Conservation (phyloP, 2,888 invertebrate species). For the Autographa gamma region DNA sequence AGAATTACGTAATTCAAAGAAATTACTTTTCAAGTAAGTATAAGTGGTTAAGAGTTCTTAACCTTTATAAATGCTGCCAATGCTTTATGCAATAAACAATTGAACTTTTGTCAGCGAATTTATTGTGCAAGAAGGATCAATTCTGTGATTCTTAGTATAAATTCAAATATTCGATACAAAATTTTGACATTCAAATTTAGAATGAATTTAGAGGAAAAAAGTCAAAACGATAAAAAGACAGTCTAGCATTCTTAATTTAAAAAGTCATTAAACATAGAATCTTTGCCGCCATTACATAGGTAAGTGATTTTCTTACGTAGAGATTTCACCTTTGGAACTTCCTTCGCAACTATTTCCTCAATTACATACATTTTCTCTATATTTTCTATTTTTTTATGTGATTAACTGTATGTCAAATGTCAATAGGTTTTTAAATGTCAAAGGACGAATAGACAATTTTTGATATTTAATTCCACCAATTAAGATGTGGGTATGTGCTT, state of each 20-base stretch:
- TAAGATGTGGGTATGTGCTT: too few relatives aligned
- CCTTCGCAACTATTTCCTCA: background rate
- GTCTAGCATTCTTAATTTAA: background rate
- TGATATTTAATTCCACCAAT: too few relatives aligned
- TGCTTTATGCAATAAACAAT: background rate
- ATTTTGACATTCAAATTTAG: background rate
- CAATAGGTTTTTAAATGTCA: too few relatives aligned
- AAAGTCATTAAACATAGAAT: background rate
- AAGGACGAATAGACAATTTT: too few relatives aligned
- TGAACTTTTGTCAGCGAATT: background rate
- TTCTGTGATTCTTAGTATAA: too few relatives aligned
- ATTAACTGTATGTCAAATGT: conserved; percentile 18
- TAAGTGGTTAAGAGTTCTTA: background rate
- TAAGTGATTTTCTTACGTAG: conserved; percentile 6
- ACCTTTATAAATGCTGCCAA: background rate
- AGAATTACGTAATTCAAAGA: too few relatives aligned
- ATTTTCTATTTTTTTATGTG: conserved; percentile 12
- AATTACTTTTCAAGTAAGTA: background rate
- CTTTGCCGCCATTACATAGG: background rate
- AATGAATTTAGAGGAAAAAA: background rate
- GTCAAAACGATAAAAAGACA: background rate
- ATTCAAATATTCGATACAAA: background rate
- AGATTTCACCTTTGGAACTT: background rate
- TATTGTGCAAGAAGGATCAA: background rate
- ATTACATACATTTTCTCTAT: conserved; percentile 1